phyloP scores from a whole-genome alignment of 2,888 invertebrate genomes.

The Dryocosmus kuriphilus region DNA sequence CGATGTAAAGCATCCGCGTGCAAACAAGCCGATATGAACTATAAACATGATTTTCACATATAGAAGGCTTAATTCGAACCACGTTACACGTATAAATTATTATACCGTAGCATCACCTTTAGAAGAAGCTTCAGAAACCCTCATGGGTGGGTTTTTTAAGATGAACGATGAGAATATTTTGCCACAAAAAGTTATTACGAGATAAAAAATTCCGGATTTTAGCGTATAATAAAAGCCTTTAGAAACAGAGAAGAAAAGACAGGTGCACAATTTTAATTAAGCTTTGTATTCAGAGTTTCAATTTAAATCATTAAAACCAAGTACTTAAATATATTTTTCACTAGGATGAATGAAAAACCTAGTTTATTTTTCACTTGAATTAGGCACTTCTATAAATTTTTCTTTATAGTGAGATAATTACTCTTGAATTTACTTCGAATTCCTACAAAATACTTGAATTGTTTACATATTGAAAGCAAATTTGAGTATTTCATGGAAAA shows the following conservation, averaged over 20 bases:
- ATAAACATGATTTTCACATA: constrained; percentile 17
- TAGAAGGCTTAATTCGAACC: constrained; percentile 30
- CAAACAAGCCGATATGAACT: constrained; percentile 24
- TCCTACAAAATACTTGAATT: too few species aligned
- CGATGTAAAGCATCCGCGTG: neutral
- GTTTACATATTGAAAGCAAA: too few species aligned
- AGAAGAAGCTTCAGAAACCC: neutral
- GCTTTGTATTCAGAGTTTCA: too few species aligned
- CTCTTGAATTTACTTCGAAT: too few species aligned
- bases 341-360: too few species aligned
- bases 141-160: neutral
- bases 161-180: neutral
- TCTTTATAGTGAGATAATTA: too few species aligned
- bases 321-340: too few species aligned
- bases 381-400: too few species aligned
- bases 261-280: neutral
- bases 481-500: too few species aligned
- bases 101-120: neutral
- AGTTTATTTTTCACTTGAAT: too few species aligned
- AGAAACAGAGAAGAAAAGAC: neutral
- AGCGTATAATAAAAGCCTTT: neutral
- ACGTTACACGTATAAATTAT: constrained; percentile 1
- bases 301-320: too few species aligned
- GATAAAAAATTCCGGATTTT: neutral
- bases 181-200: neutral